Conservation (phyloP, 1,140 invertebrate species). For the Papilio aristodemus region DNA sequence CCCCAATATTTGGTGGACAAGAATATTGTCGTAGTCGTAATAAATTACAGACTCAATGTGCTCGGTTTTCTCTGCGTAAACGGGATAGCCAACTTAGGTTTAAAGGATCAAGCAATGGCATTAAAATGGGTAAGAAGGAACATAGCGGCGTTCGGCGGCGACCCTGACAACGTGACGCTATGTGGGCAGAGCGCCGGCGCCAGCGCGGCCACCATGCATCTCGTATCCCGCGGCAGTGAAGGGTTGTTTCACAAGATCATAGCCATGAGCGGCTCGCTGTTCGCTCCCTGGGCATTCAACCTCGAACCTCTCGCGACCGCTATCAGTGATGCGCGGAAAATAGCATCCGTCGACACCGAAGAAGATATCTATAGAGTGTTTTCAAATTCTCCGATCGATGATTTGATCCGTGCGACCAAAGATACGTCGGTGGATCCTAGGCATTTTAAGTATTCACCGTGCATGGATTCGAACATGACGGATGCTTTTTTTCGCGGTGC, state of each 20-base stretch:
- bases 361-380: slow-evolving; percentile 56
- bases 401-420: slow-evolving; percentile 40
- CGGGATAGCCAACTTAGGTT: slow-evolving; percentile 59
- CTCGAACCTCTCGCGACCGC: slow-evolving; percentile 46
- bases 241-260: slow-evolving; percentile 50
- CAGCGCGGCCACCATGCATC: slow-evolving; percentile 59
- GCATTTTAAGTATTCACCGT: slow-evolving; percentile 63
- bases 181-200: slow-evolving; percentile 78
- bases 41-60: slow-evolving; percentile 57
- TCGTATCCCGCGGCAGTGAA: slow-evolving; percentile 56
- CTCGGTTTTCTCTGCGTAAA: slow-evolving; percentile 61
- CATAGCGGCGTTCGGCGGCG: slow-evolving; percentile 75
- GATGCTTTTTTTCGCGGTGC: slow-evolving; percentile 48
- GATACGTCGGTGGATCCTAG: slow-evolving; percentile 55
- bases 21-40: slow-evolving; percentile 50
- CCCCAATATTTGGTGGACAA: slow-evolving; percentile 67
- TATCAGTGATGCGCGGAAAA: slow-evolving; percentile 58
- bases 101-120: slow-evolving; percentile 69
- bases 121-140: slow-evolving; percentile 71
- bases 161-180: slow-evolving; percentile 75
- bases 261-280: slow-evolving; percentile 57
- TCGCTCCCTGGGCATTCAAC: slow-evolving; percentile 69
- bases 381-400: slow-evolving; percentile 38
- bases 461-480: slow-evolving; percentile 44
- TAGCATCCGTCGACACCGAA: slow-evolving; percentile 45